Evolutionary conservation across 92 coral and sea anemone genomes (phyloP).

Genomic region (Epizoanthus illoricatus): DNA sequence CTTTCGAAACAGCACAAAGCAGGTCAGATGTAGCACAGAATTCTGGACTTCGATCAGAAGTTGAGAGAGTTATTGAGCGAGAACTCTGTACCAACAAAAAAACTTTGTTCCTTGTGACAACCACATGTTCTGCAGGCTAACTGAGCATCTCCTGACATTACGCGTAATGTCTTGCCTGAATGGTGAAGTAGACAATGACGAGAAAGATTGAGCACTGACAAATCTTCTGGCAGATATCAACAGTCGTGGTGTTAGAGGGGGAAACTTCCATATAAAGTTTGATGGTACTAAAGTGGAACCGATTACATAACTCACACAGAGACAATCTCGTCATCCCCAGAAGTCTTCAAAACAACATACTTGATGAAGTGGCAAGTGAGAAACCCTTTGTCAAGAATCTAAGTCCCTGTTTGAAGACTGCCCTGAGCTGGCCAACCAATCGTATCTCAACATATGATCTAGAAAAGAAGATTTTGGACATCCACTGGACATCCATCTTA

Average conservation of each 20-base stretch:
- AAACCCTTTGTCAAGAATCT: constrained; percentile 13
- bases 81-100: constrained; percentile 38
- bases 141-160: constrained; percentile 40
- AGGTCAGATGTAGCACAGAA: not conserved
- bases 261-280: constrained; percentile 39
- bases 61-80: constrained; percentile 26
- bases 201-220: constrained; percentile 38
- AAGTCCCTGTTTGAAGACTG: constrained; percentile 5
- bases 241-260: constrained; percentile 49
- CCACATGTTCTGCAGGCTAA: constrained; percentile 52
- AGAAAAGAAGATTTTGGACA: constrained; percentile 38
- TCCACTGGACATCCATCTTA: constrained; percentile 20
- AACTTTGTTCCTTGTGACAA: constrained; percentile 38
- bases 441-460: constrained; percentile 33
- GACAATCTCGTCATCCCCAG: constrained; percentile 46
- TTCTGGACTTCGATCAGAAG: constrained; percentile 20
- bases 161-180: constrained; percentile 39
- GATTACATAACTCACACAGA: constrained; percentile 19
- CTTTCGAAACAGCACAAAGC: too few relatives aligned
- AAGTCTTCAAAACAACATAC: constrained; percentile 34
- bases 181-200: constrained; percentile 35
- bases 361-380: constrained; percentile 43
- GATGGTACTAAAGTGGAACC: constrained; percentile 43
- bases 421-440: constrained; percentile 32
- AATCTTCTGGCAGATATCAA: constrained; percentile 43